Base-by-base conservation (phyloP, 2,888 invertebrate genomes). In the Atrina japonica region DNA sequence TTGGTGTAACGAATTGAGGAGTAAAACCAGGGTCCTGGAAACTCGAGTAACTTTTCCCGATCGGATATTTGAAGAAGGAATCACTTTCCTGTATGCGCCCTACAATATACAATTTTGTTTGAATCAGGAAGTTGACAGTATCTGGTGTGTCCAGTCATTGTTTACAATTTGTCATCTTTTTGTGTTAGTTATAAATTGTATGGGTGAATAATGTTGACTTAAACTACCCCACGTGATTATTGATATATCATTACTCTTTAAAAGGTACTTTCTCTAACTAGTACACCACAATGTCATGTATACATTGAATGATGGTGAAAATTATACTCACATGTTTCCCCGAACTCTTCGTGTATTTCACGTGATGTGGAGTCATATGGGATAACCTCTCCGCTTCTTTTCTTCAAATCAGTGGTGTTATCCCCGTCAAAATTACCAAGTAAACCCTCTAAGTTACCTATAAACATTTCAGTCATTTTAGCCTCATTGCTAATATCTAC, bases 21-120 rank as follows among this genome's bases (percentile, higher is more conserved):
- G n/a, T 29, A 35, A 66, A 66, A 11, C 43, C 29, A n/a, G n/a
- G n/a, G 9, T 58, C 35, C n/a, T 66, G 66, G 25, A 49, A 58
- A 47, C 43, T 45, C 21, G 18, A n/a, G 21, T 58, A 66, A 2
- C 56, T n/a, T 40, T 43, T 43, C 9, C 65, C 65, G 11, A n/a
- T 18, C 14, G 41, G 29, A 40, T 65, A 65, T 7, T 53, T 66
- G 47, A 58, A 66, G 25, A 66, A 23, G 7, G 66, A 58, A 23
- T 35, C 56, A 27, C n/a, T 58, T 58, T 56, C 56, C 11, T 18
- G 5, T 11, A 56, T 56, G 7, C 56, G 27, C 65, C 65, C 65
- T 66, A n/a, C n/a, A n/a, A n/a, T n/a, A n/a, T n/a, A n/a, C n/a
- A n/a, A n/a, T n/a, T n/a, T n/a, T n/a, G n/a, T n/a, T n/a, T n/a